phyloP scores from a whole-genome alignment of 2,888 invertebrate species.

The Drosophila cyrtoloma region DNA sequence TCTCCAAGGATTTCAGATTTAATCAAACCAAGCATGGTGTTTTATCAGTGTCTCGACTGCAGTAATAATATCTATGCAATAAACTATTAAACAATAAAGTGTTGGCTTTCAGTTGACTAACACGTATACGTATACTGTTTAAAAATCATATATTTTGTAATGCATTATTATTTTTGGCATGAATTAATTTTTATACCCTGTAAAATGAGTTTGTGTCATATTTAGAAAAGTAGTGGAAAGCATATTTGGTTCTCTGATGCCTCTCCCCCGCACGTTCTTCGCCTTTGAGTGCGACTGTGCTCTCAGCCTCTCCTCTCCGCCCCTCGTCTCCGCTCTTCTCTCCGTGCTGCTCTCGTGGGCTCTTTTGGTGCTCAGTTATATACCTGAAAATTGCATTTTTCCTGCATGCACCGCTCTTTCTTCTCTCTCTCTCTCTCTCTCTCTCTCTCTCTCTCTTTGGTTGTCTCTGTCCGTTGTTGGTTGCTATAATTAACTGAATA shows the following conservation, averaged over 20 bases:
- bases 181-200: neutral
- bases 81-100: neutral
- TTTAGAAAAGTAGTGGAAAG: neutral
- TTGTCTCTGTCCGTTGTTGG: slow-evolving; percentile 14
- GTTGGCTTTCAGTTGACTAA: neutral
- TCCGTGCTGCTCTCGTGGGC: neutral
- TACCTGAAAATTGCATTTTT: neutral
- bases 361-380: neutral
- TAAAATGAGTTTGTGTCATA: neutral
- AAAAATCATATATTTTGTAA: neutral
- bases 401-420: neutral
- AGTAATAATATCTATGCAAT: neutral
- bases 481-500: slow-evolving; percentile 78
- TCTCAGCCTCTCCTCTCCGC: neutral
- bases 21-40: neutral
- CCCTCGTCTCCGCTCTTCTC: neutral
- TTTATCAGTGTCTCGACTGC: neutral
- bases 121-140: neutral
- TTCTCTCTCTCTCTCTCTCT: neutral
- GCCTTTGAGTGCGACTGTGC: too few species aligned
- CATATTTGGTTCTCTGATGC: neutral
- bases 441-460: neutral
- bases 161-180: neutral
- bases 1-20: neutral
- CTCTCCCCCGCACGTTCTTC: neutral